Conservation (phyloP, 2,113 vertebrate species). For the Rhynchopsitta pachyrhyncha region DNA sequence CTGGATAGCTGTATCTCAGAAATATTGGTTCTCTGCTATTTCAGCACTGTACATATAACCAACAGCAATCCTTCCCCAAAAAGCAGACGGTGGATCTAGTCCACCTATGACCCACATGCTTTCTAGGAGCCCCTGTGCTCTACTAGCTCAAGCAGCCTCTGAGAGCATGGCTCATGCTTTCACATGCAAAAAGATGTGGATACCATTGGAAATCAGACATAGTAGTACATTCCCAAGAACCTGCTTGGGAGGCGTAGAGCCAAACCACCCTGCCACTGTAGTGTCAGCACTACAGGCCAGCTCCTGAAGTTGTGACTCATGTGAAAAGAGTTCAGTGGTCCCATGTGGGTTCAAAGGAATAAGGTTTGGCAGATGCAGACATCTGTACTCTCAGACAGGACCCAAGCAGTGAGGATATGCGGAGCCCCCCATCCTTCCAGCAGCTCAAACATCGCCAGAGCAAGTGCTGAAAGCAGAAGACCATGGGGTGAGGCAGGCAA, state of each 20-base stretch:
- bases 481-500: not conserved
- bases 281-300: not conserved
- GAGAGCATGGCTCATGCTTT: not conserved
- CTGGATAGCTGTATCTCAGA: not conserved
- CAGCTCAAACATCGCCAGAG: not conserved
- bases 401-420: not conserved
- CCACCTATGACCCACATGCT: accelerated
- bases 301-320: not conserved
- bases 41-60: not conserved
- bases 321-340: not conserved
- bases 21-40: not conserved
- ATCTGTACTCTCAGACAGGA: not conserved
- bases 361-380: not conserved
- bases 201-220: not conserved
- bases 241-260: not conserved
- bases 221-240: not conserved
- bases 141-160: not conserved
- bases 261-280: not conserved
- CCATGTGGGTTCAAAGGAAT: not conserved
- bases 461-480: accelerated
- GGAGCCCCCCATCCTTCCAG: not conserved
- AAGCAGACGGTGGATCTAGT: not conserved
- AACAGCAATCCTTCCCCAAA: not conserved
- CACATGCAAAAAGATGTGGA: not conserved
- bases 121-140: not conserved